These are phyloP conservation scores for Epirrhoe tristata DNA, from an alignment of 2,888 invertebrate genomes.

Conservation along the genomic window DNA sequence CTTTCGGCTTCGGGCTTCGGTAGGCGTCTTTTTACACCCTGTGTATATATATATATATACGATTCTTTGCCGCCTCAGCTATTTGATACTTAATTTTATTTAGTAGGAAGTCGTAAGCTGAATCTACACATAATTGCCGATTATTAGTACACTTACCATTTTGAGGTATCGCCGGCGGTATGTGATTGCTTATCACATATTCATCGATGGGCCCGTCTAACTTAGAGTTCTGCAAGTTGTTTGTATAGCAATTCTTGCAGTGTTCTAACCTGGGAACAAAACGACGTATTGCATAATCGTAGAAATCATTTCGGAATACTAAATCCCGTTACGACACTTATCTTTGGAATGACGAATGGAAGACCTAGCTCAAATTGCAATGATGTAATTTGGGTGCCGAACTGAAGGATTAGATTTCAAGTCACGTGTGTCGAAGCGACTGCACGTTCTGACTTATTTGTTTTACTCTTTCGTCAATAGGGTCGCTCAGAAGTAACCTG, in stretches of 20 bases:
- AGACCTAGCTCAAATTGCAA: conserved; percentile 33
- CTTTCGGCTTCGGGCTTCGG: no score
- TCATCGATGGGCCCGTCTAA: conserved; percentile 77
- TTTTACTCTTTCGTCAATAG: conserved; percentile 30
- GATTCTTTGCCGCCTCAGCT: not conserved
- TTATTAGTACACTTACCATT: conserved; percentile 71
- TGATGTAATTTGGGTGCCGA: conserved; percentile 34
- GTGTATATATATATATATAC: no score
- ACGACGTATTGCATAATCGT: conserved; percentile 19
- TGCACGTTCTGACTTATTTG: conserved; percentile 35
- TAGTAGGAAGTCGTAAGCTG: not conserved
- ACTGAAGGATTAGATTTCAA: conserved; percentile 32
- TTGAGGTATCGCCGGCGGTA: conserved; percentile 76
- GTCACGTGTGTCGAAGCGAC: conserved; percentile 38
- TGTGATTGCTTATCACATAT: conserved; percentile 82
- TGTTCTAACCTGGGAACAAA: conserved; percentile 82
- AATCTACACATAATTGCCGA: not conserved
- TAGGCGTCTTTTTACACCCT: no score
- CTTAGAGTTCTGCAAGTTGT: conserved; percentile 86
- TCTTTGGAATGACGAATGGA: conserved; percentile 31
- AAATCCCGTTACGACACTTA: conserved; percentile 14
- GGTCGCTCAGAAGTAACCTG: conserved; percentile 22
- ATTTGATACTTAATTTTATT: not conserved
- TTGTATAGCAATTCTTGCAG: conserved; percentile 94
- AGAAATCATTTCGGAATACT: conserved; percentile 14